Percentiles rank a stretch among this genome's conserved stretches.
Evolutionary conservation across 2,113 vertebrate genomes (phyloP).

Genomic region (Lynx canadensis): DNA sequence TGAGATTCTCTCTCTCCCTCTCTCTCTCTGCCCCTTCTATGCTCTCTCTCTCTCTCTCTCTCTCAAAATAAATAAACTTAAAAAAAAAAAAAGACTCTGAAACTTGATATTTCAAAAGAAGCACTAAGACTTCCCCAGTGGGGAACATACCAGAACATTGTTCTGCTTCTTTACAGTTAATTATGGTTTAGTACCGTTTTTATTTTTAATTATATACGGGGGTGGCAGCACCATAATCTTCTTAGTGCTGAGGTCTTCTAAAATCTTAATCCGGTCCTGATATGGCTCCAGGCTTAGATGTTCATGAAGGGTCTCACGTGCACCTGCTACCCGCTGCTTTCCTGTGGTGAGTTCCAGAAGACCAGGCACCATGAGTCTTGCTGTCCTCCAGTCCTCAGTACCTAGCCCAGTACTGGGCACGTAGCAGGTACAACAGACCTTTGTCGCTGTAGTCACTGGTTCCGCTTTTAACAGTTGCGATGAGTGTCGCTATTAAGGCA

Average conservation of each 20-base stretch:
- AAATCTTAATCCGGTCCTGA: background rate
- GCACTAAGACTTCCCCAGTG: background rate
- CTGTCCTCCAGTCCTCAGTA: background rate
- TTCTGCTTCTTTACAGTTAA: constrained; percentile 27
- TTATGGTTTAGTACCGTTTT: constrained; percentile 27
- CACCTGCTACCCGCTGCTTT: background rate
- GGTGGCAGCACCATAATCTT: background rate
- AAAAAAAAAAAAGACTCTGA: background rate
- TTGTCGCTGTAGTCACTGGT: background rate
- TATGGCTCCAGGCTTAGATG: background rate
- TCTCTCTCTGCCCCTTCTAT: too few relatives aligned
- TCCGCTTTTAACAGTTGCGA: background rate
- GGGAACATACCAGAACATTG: background rate
- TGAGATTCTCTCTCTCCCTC: too few relatives aligned
- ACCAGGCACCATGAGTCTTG: fast-evolving
- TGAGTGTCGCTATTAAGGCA: background rate
- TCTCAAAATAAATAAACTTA: too few relatives aligned
- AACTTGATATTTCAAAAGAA: constrained; percentile 30
- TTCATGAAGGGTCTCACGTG: background rate
- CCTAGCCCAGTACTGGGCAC: background rate
- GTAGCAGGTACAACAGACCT: background rate
- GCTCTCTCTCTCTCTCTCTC: too few relatives aligned
- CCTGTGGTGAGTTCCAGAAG: background rate
- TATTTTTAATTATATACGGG: constrained; percentile 57
- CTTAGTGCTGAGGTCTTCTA: background rate